Evolutionary conservation across 2,797 vertebrate species (phyloP).

Genomic region (Amniataba percoides): DNA sequence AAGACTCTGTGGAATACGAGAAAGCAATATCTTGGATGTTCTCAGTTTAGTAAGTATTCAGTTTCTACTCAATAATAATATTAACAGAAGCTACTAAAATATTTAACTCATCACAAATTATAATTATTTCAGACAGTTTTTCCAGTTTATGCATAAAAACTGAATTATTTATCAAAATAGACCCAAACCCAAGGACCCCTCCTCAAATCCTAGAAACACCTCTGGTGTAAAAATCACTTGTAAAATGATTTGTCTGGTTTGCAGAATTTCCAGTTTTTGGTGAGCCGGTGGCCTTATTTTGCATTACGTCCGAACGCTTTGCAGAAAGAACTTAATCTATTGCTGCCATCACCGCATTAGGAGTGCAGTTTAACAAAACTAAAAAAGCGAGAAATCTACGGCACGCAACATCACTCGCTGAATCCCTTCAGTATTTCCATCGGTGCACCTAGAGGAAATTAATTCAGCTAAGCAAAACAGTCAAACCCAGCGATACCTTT

Average conservation of each 20-base stretch:
- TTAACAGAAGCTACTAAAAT: too few relatives aligned
- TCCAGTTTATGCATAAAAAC: too few relatives aligned
- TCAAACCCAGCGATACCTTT: constrained; percentile 46
- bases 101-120: too few relatives aligned
- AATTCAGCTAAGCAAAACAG: constrained; percentile 61
- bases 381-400: constrained; percentile 19
- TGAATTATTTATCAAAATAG: too few relatives aligned
- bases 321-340: constrained; percentile 24
- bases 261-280: neutral
- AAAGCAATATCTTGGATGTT: too few relatives aligned
- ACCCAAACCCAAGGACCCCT: too few relatives aligned
- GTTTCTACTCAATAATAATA: too few relatives aligned
- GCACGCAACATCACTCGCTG: constrained; percentile 9
- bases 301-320: constrained; percentile 33
- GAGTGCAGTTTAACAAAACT: constrained; percentile 8
- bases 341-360: constrained; percentile 31
- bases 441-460: constrained; percentile 63
- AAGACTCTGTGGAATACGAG: too few relatives aligned
- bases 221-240: neutral
- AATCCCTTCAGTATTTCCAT: constrained; percentile 36
- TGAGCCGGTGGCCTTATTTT: constrained; percentile 2
- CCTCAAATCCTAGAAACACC: too few relatives aligned
- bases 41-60: too few relatives aligned
- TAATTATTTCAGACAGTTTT: too few relatives aligned
- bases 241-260: constrained; percentile 20